phyloP scores from a whole-genome alignment of 2,797 vertebrate genomes.

The Poecilia gillii region DNA sequence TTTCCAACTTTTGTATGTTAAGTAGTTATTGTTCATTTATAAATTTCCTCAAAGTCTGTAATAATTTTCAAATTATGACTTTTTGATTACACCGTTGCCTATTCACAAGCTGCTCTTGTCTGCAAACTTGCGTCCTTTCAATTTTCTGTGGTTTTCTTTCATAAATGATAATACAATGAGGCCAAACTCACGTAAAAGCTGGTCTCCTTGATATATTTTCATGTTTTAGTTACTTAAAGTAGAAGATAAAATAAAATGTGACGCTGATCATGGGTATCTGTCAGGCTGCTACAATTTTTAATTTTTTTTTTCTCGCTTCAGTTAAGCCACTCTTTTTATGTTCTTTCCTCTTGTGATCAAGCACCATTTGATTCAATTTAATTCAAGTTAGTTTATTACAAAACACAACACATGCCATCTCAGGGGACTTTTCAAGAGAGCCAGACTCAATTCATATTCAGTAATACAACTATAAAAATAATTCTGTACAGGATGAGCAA shows the following conservation, averaged over 20 bases:
- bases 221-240: not conserved
- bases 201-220: not conserved
- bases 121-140: not conserved
- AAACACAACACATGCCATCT: not conserved
- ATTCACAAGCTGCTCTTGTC: not conserved
- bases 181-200: not conserved
- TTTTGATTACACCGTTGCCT: not conserved
- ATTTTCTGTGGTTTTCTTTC: not conserved
- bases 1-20: not conserved
- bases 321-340: not conserved
- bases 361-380: not conserved
- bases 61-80: not conserved
- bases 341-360: not conserved
- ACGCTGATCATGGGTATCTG: not conserved
- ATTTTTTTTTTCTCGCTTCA: not conserved
- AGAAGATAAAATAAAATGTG: not conserved
- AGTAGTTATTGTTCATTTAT: not conserved
- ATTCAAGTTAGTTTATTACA: not conserved
- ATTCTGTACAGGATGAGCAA: not conserved
- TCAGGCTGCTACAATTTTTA: not conserved
- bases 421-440: not conserved
- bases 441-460: not conserved
- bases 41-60: not conserved
- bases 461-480: not conserved
- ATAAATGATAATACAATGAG: not conserved